phyloP scores from a whole-genome alignment of 2,888 invertebrate genomes.

The Caenorhabditis sinica region DNA sequence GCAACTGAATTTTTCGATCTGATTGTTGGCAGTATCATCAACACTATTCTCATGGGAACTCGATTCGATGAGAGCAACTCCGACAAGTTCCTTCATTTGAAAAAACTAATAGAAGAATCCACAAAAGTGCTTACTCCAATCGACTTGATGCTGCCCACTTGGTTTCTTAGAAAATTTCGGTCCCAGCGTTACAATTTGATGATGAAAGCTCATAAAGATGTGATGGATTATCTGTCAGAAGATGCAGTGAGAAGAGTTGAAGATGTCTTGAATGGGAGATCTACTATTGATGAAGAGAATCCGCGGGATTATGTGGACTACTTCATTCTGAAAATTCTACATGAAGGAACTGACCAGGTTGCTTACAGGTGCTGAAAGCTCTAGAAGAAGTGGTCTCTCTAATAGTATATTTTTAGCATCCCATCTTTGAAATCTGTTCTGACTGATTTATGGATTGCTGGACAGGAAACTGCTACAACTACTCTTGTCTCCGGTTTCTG shows the following conservation, averaged over 20 bases:
- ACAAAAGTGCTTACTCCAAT: too few relatives aligned
- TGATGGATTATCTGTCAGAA: neutral
- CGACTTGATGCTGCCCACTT: too few relatives aligned
- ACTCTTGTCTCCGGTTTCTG: constrained; percentile 41
- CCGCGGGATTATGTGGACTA: neutral
- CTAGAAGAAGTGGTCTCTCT: constrained; percentile 11
- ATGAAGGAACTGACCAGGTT: neutral
- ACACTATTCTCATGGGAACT: neutral
- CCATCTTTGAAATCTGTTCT: constrained; percentile 49
- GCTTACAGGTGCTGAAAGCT: neutral
- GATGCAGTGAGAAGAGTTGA: neutral
- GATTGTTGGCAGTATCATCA: neutral
- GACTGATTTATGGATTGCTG: constrained; percentile 68
- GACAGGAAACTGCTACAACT: constrained; percentile 66
- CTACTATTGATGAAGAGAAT: neutral
- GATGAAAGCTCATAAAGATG: neutral
- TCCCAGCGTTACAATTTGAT: constrained; percentile 7
- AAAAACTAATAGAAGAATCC: too few relatives aligned
- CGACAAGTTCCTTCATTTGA: too few relatives aligned
- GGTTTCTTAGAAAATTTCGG: too few relatives aligned
- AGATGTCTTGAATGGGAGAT: neutral
- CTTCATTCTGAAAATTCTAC: neutral
- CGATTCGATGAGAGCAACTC: neutral
- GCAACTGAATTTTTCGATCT: neutral
- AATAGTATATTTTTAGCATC: constrained; percentile 19